phyloP scores from a whole-genome alignment of 2,113 vertebrate genomes.

The Silurus meridionalis region DNA sequence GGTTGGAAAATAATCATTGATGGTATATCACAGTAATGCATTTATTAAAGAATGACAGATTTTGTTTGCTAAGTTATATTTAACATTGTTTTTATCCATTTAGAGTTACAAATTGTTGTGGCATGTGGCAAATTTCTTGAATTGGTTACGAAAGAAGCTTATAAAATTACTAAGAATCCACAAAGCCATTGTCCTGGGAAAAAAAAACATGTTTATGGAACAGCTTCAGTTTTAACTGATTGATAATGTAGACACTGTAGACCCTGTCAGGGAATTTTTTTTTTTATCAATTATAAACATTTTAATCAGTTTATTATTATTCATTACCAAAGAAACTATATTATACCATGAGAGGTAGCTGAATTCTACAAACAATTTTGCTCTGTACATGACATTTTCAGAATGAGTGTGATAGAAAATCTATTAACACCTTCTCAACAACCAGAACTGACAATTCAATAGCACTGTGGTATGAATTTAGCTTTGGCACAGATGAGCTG shows the following conservation, averaged over 20 bases:
- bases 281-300: background rate
- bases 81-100: background rate
- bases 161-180: background rate
- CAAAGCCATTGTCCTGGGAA: background rate
- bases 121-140: background rate
- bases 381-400: background rate
- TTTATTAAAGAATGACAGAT: background rate
- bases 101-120: background rate
- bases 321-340: background rate
- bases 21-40: background rate
- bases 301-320: background rate
- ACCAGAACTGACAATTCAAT: background rate
- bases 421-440: background rate
- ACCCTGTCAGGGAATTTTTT: too few relatives aligned
- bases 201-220: background rate
- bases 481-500: background rate
- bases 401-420: background rate
- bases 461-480: background rate
- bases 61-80: background rate
- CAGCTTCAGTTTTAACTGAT: background rate
- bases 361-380: background rate
- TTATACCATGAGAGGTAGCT: background rate
- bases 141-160: background rate
- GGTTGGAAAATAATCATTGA: background rate
- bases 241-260: background rate